Percentiles rank a stretch among this genome's conserved stretches.
These are phyloP conservation scores for Nibea coibor DNA, from an alignment of 2,113 vertebrate genomes.

Conservation along the genomic window DNA sequence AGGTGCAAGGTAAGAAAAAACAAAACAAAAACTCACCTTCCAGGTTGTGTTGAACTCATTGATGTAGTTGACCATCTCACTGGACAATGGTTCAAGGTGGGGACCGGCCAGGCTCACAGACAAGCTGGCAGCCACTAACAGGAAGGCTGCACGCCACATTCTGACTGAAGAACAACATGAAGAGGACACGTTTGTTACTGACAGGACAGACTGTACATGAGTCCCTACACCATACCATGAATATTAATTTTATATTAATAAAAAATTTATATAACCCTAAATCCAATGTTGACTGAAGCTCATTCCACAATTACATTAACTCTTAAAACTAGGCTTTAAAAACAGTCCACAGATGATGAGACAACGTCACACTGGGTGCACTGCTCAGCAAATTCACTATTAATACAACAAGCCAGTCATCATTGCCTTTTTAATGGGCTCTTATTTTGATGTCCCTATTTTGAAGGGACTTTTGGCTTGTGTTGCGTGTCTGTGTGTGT, in stretches of 20 bases:
- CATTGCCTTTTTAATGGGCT: no score
- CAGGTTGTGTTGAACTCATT: conserved; percentile 95
- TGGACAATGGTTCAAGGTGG: conserved; percentile 83
- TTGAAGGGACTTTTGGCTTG: no score
- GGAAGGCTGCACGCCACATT: conserved; percentile 85
- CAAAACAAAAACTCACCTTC: conserved; percentile 82
- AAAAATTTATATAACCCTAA: rapidly evolving
- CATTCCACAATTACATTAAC: not conserved
- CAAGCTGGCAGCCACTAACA: conserved; percentile 82
- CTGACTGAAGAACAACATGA: conserved; percentile 59
- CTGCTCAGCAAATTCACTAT: no score
- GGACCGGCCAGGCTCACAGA: conserved; percentile 79
- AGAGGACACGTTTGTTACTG: not conserved
- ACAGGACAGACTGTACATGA: not conserved
- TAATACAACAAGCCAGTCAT: no score
- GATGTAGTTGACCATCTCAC: conserved; percentile 90
- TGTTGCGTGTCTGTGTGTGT: no score
- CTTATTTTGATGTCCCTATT: no score
- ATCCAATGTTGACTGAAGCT: not conserved
- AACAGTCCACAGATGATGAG: conserved; percentile 11
- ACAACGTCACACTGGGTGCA: not conserved
- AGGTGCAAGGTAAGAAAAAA: not conserved
- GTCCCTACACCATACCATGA: not conserved
- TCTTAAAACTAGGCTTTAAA: conserved; percentile 4
- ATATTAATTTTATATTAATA: no score